Percentiles rank a stretch among this genome's conserved stretches.
Evolutionary conservation across 2,113 vertebrate species (phyloP).

Genomic region (Phrynosoma blainvillii): DNA sequence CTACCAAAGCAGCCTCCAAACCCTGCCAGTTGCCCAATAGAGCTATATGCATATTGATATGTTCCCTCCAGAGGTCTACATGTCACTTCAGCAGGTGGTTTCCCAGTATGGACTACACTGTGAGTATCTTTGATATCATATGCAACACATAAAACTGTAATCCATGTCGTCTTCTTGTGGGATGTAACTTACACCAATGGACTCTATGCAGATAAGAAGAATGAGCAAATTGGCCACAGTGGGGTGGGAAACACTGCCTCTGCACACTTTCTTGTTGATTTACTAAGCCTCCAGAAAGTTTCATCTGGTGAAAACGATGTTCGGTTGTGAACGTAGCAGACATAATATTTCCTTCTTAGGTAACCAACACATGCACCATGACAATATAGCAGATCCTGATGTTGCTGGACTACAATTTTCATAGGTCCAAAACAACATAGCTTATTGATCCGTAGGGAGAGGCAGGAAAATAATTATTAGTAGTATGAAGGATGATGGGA

Average conservation of each 20-base stretch:
- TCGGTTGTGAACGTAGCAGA: neutral
- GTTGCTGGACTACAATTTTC: neutral
- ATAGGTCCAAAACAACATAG: neutral
- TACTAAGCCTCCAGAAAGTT: neutral
- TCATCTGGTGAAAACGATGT: neutral
- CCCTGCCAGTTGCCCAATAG: no score
- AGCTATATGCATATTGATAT: no score
- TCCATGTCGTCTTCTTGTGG: neutral
- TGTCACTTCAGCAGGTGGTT: no score
- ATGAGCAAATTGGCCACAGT: constrained; percentile 5
- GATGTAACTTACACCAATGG: neutral
- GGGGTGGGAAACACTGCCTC: neutral
- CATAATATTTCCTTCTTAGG: neutral
- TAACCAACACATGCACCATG: neutral
- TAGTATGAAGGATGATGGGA: neutral
- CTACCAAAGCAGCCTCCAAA: no score
- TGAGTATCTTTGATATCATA: no score
- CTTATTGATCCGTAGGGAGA: no score
- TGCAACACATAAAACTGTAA: neutral
- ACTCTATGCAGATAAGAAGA: neutral
- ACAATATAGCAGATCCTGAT: neutral
- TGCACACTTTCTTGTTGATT: neutral
- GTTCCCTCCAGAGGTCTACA: no score
- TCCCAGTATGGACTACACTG: no score
- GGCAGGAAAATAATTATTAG: no score